Evolutionary conservation across 2,797 vertebrate species (phyloP), one percentile per base, ranked within the genome.

Genomic region (Aphelocoma californica): DNA sequence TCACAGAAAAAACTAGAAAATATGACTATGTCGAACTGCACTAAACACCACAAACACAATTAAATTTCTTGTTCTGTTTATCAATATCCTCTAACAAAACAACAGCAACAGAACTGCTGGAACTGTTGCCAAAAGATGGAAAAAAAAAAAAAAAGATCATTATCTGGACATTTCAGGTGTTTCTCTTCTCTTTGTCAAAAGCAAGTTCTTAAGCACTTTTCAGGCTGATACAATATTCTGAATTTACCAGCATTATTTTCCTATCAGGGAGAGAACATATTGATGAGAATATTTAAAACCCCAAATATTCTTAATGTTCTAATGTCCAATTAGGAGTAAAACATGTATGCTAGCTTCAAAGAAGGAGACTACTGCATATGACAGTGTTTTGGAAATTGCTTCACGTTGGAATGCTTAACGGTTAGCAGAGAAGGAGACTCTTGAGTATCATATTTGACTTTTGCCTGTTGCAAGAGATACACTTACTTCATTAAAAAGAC

Each of bases 221-320:
- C 71, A 75, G 66, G n/a, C 19, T 88, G 45, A 69, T 51, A 31
- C 5, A 28, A 12, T 61, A 60, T 72, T 84, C 75, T 85, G 56
- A 86, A 89, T 94, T 91, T 72, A 45, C 9, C 34, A 86, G 14
- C 14, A 54, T 74, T 93, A 50, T 90, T 92, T 74, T 73, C 23
- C 40, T 91, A 50, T 91, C 74, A 80, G 56, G 71, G 17, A 60
- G 18, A 15, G 14, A 47, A 65, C 10, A 61, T 71, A 86, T 44
- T 77, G 72, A 92, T 69, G 57, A 75, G n/a, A 92, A 92, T 56
- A 51, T 48, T 95, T 70, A 72, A 88, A 91, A 36, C 65, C 71
- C 24, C 74, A 92, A 94, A 78, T 56, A 94, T 77, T 64, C 36
- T 56, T 85, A 67, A 64, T 48, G 23, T 73, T 96, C 23, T 57